phyloP scores from a whole-genome alignment of 2,888 invertebrate genomes.

The Phorcus lineatus region DNA sequence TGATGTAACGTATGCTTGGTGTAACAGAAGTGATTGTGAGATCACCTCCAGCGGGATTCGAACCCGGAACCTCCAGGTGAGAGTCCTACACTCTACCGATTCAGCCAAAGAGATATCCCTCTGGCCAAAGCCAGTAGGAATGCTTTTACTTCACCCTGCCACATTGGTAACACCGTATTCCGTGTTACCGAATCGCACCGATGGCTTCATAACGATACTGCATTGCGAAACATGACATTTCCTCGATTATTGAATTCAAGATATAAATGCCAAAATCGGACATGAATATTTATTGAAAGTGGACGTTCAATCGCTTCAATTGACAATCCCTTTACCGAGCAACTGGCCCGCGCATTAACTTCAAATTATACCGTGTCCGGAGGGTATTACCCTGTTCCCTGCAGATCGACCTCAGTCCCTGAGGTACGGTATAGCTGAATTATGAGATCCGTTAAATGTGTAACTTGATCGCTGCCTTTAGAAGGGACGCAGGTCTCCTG shows the following conservation, averaged over 20 bases:
- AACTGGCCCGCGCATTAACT: slow-evolving; percentile 1
- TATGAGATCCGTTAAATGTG: slow-evolving; percentile 6
- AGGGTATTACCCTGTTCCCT: slow-evolving; percentile 19
- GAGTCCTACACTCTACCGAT: too few relatives aligned
- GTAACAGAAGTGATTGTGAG: too few relatives aligned
- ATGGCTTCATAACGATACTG: neutral
- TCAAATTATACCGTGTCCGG: slow-evolving; percentile 10
- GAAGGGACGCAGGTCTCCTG: neutral
- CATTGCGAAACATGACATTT: slow-evolving; percentile 16
- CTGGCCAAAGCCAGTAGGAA: too few relatives aligned
- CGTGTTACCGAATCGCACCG: too few relatives aligned
- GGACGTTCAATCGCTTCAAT: slow-evolving; percentile 21
- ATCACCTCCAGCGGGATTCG: too few relatives aligned
- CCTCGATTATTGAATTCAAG: slow-evolving; percentile 20
- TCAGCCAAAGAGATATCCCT: too few relatives aligned
- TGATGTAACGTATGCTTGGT: too few relatives aligned
- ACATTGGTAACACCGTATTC: too few relatives aligned
- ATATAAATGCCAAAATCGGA: slow-evolving; percentile 24
- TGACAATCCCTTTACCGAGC: neutral
- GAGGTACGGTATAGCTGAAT: neutral
- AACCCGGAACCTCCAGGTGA: too few relatives aligned
- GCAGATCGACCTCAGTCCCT: neutral
- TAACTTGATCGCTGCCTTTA: neutral
- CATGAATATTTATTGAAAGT: slow-evolving; percentile 22
- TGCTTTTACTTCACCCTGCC: too few relatives aligned